Evolutionary conservation across 2,113 vertebrate species (phyloP).

Genomic region (Podocnemis expansa): DNA sequence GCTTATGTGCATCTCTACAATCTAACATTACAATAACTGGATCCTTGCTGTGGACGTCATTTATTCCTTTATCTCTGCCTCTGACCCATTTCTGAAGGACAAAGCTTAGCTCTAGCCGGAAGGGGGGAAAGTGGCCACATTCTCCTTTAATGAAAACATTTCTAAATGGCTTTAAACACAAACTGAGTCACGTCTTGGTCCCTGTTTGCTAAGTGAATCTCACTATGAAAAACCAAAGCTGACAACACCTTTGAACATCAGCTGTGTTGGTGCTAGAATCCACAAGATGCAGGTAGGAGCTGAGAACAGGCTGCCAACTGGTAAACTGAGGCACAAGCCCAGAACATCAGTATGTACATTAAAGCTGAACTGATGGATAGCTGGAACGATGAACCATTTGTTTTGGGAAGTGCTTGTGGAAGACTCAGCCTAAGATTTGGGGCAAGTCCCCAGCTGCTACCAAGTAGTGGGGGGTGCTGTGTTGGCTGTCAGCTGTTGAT

Average conservation of each 20-base stretch:
- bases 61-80: rapidly evolving
- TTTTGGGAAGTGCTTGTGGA: background rate
- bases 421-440: background rate
- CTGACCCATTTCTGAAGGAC: background rate
- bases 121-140: rapidly evolving
- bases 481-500: background rate
- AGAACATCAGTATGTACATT: background rate
- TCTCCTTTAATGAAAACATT: background rate
- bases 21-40: background rate
- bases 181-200: background rate
- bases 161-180: background rate
- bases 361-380: background rate
- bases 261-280: background rate
- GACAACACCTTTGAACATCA: background rate
- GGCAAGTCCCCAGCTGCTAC: background rate
- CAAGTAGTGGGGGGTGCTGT: background rate
- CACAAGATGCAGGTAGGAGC: background rate
- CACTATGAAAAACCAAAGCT: background rate
- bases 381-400: background rate
- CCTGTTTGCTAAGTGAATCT: background rate
- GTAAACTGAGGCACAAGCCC: background rate
- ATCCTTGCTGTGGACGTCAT: rapidly evolving
- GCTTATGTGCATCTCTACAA: background rate
- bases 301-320: background rate
- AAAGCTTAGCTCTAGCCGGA: background rate